A percentile compares a stretch with the other conserved stretches of the same genome.
These are phyloP conservation scores for Ceratoteleas bidentatus DNA, from an alignment of 1,140 invertebrate species.

Conservation along the genomic window DNA sequence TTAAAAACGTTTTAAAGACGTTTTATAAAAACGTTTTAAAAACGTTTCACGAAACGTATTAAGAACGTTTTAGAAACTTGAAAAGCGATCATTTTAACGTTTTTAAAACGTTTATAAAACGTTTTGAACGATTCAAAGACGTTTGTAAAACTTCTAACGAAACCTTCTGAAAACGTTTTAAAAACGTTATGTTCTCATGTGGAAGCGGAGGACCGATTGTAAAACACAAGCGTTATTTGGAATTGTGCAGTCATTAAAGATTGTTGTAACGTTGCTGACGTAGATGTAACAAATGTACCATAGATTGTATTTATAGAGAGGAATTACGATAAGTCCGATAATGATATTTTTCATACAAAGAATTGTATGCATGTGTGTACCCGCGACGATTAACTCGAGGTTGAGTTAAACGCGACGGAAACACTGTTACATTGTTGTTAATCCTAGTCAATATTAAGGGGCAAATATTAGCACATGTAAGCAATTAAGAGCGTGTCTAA, in stretches of 20 bases:
- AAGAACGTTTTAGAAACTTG: too few relatives aligned
- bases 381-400: conserved; percentile 18
- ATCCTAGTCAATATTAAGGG: conserved; percentile 6
- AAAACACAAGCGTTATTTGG: conserved; percentile 7
- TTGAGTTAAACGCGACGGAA: not conserved
- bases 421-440: conserved; percentile 2
- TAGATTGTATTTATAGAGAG: conserved; percentile 43
- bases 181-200: too few relatives aligned
- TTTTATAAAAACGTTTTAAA: too few relatives aligned
- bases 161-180: too few relatives aligned
- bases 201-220: too few relatives aligned
- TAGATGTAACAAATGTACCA: conserved; percentile 28
- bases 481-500: conserved; percentile 18
- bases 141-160: too few relatives aligned
- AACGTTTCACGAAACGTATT: too few relatives aligned
- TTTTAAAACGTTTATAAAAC: too few relatives aligned
- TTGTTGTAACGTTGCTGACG: conserved; percentile 12
- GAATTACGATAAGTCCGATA: conserved; percentile 44
- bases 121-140: too few relatives aligned
- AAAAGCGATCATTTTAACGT: too few relatives aligned
- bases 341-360: conserved; percentile 51
- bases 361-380: conserved; percentile 41
- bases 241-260: conserved; percentile 19
- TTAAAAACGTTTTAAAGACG: too few relatives aligned
- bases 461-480: not conserved